phyloP scores from a whole-genome alignment of 2,888 invertebrate genomes.

The Drosophila kambysellisi region DNA sequence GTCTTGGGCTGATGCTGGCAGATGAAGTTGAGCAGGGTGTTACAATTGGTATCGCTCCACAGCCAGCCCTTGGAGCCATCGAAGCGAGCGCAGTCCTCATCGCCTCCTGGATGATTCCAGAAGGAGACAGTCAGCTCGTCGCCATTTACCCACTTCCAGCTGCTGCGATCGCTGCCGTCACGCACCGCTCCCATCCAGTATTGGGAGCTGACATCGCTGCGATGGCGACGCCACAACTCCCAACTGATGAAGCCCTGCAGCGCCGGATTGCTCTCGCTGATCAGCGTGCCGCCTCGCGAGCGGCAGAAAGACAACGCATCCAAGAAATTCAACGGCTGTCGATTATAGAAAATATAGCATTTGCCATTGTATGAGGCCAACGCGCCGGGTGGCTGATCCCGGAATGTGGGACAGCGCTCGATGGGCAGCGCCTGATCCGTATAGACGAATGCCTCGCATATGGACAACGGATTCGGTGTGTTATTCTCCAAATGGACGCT shows the following conservation, averaged over 20 bases:
- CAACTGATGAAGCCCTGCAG: conserved; percentile 97
- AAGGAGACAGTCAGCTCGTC: conserved; percentile 95
- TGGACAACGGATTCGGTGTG: conserved; percentile 91
- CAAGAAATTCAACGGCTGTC: conserved; percentile 92
- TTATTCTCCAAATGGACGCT: conserved; percentile 94
- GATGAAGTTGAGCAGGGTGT: conserved; percentile 93
- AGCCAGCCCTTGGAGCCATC: conserved; percentile 97
- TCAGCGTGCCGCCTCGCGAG: conserved; percentile 92
- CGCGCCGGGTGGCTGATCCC: conserved; percentile 96
- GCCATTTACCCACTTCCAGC: conserved; percentile 96
- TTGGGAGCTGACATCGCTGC: conserved; percentile 95
- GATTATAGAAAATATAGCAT: conserved; percentile 96
- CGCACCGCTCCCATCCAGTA: conserved; percentile 97
- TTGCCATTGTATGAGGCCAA: conserved; percentile 97
- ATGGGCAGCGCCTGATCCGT: conserved; percentile 96
- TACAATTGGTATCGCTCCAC: conserved; percentile 97
- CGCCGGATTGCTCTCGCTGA: conserved; percentile 97
- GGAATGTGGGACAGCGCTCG: conserved; percentile 95
- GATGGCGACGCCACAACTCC: conserved; percentile 96
- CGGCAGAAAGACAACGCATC: conserved; percentile 93
- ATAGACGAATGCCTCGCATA: conserved; percentile 97
- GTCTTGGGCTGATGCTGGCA: conserved; percentile 97
- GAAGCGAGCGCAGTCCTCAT: conserved; percentile 94
- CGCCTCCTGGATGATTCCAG: conserved; percentile 94
- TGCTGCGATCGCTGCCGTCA: conserved; percentile 91